A percentile compares a stretch with the other conserved stretches of the same genome.
Evolutionary conservation across 2,113 vertebrate species (phyloP).

Genomic region (Esox niger): DNA sequence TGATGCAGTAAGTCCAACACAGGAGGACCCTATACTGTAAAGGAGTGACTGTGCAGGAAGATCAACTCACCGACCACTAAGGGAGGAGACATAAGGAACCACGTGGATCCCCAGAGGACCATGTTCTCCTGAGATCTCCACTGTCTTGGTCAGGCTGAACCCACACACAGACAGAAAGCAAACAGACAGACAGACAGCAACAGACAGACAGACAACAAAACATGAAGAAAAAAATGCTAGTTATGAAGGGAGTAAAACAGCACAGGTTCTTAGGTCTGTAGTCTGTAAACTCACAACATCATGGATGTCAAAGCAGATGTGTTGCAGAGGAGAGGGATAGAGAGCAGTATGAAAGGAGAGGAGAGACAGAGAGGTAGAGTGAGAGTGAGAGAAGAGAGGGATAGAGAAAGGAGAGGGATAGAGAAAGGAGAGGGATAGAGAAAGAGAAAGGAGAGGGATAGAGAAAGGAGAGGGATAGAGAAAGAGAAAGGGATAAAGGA

Average conservation of each 20-base stretch:
- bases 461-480: too few relatives aligned
- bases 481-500: background rate
- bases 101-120: constrained; percentile 95
- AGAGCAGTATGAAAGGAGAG: too few relatives aligned
- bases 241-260: too few relatives aligned
- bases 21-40: too few relatives aligned
- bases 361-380: too few relatives aligned
- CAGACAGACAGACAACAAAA: constrained; percentile 43
- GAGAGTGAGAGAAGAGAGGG: background rate
- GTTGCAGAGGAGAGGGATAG: background rate
- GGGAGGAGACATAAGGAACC: constrained; percentile 91
- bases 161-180: constrained; percentile 51
- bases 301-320: too few relatives aligned
- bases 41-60: background rate
- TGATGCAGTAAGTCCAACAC: background rate
- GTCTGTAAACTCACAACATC: too few relatives aligned
- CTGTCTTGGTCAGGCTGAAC: constrained; percentile 81
- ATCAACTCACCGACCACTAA: constrained; percentile 90
- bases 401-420: too few relatives aligned
- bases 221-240: background rate
- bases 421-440: too few relatives aligned
- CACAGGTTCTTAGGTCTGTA: too few relatives aligned
- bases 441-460: too few relatives aligned
- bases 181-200: constrained; percentile 48
- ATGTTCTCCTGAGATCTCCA: constrained; percentile 91